A percentile compares a stretch with the other conserved stretches of the same genome.
phyloP scores from a whole-genome alignment of 2,797 vertebrate genomes.

The Paedocypris micromegethes region DNA sequence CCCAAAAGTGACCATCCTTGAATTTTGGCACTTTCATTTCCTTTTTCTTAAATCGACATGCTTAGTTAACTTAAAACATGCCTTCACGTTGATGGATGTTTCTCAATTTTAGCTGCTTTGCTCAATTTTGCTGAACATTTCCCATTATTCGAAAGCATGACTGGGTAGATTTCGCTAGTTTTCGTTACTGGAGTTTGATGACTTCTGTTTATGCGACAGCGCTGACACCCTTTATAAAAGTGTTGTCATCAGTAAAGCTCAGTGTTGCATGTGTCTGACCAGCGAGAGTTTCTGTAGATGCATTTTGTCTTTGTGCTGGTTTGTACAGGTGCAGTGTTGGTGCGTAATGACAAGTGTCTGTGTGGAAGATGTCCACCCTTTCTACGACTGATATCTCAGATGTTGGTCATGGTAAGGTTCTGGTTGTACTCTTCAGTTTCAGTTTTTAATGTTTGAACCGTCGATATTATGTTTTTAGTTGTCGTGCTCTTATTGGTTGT shows the following conservation, averaged over 20 bases:
- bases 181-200: slow-evolving; percentile 18
- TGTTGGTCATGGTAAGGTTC: slow-evolving; percentile 76
- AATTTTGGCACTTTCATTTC: slow-evolving; percentile 43
- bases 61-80: slow-evolving; percentile 28
- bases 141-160: slow-evolving; percentile 36
- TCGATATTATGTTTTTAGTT: too few species aligned
- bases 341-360: slow-evolving; percentile 78
- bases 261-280: not conserved
- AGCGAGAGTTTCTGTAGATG: not conserved
- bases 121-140: slow-evolving; percentile 15
- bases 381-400: slow-evolving; percentile 75
- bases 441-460: too few species aligned
- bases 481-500: too few species aligned
- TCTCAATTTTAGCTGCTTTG: slow-evolving; percentile 24
- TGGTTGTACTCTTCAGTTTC: not conserved
- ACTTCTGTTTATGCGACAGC: slow-evolving; percentile 40
- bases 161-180: slow-evolving; percentile 10
- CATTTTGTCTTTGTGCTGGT: slow-evolving; percentile 21
- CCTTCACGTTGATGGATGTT: slow-evolving; percentile 13
- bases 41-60: slow-evolving; percentile 29
- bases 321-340: slow-evolving; percentile 62
- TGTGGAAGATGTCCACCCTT: slow-evolving; percentile 78
- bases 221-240: not conserved
- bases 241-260: slow-evolving; percentile 1
- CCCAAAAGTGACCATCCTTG: not conserved